These are phyloP conservation scores for Litoditis marina DNA, from an alignment of 2,888 invertebrate species.

Conservation along the genomic window DNA sequence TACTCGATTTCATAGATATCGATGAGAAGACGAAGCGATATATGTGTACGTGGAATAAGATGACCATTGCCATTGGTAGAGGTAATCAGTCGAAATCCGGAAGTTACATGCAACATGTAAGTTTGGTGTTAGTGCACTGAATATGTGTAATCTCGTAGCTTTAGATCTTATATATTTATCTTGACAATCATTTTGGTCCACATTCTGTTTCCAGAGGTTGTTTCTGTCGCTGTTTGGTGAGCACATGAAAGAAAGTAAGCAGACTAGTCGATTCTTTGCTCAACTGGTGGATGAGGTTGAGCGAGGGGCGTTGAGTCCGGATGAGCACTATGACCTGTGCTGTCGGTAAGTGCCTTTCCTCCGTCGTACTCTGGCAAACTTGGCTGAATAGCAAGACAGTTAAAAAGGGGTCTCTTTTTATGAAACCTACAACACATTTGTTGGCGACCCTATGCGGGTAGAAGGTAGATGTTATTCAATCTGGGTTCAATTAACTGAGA, in stretches of 20 bases:
- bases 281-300: conserved; percentile 1
- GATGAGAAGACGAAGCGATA: conserved; percentile 4
- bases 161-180: neutral
- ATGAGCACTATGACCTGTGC: conserved; percentile 3
- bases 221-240: conserved; percentile 3
- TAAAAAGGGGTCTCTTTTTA: no score
- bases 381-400: no score
- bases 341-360: no score
- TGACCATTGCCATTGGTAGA: conserved; percentile 4
- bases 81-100: neutral
- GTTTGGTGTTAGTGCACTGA: neutral
- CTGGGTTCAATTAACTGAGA: no score
- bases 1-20: conserved; percentile 13
- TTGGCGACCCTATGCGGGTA: no score
- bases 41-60: conserved; percentile 11
- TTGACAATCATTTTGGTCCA: neutral
- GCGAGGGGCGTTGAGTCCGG: neutral
- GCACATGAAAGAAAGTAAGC: neutral
- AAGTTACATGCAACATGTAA: conserved; percentile 6
- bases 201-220: conserved; percentile 1
- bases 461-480: no score
- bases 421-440: no score
- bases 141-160: neutral
- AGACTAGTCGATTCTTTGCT: neutral
- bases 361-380: no score